Percentiles rank a stretch among this genome's conserved stretches.
phyloP scores from a whole-genome alignment of 2,113 vertebrate species.

The Erpornis zantholeuca region DNA sequence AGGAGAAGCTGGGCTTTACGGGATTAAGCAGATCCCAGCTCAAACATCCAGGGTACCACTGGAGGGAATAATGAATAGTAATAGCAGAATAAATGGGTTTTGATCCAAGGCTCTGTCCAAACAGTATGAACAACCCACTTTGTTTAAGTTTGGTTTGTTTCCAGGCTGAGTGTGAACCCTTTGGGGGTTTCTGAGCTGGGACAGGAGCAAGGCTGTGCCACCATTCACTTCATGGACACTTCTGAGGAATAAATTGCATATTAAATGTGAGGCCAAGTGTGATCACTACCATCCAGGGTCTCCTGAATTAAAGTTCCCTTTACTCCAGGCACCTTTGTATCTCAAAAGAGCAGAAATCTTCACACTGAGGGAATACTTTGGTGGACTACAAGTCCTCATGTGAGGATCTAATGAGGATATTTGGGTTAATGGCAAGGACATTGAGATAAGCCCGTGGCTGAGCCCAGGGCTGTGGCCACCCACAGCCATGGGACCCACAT shows the following conservation, averaged over 20 bases:
- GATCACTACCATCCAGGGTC: background rate
- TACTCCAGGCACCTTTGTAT: background rate
- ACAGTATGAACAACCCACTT: background rate
- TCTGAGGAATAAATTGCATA: background rate
- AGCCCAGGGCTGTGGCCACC: background rate
- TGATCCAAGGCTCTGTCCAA: conserved; percentile 18
- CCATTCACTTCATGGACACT: background rate
- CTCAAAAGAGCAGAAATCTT: background rate
- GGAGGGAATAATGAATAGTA: conserved; percentile 11
- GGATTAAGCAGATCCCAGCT: conserved; percentile 55
- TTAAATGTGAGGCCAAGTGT: background rate
- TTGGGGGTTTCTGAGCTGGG: background rate
- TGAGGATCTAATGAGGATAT: background rate
- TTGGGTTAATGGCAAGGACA: background rate
- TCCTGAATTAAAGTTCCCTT: background rate
- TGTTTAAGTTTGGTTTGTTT: background rate
- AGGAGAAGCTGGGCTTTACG: background rate
- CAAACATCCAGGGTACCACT: conserved; percentile 40
- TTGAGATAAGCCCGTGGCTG: background rate
- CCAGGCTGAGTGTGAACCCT: background rate
- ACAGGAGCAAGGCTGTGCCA: background rate
- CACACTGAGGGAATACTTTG: background rate
- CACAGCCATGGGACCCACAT: accelerated
- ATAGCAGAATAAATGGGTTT: conserved; percentile 9
- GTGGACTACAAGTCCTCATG: background rate